phyloP scores from a whole-genome alignment of 2,113 vertebrate genomes.

The Salvelinus sp. region DNA sequence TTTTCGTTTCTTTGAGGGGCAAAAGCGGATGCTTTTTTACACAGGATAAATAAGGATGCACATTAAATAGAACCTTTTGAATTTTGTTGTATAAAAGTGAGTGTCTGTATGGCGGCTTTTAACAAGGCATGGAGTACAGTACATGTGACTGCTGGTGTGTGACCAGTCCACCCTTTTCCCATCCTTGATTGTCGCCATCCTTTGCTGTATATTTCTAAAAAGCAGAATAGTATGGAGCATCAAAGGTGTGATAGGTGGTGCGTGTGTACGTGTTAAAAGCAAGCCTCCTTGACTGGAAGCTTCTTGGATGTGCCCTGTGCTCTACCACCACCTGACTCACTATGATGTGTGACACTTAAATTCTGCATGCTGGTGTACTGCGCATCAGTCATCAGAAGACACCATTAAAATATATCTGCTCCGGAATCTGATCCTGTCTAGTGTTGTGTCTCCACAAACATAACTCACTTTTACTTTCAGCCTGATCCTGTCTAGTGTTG shows the following conservation, averaged over 20 bases:
- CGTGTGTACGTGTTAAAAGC: neutral
- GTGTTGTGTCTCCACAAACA: slow-evolving; percentile 5
- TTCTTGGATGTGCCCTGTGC: neutral
- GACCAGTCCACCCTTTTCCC: neutral
- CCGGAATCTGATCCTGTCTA: slow-evolving; percentile 33
- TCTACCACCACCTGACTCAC: slow-evolving; percentile 30
- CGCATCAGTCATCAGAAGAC: slow-evolving; percentile 20
- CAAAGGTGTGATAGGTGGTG: neutral
- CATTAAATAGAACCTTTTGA: neutral
- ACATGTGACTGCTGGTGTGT: neutral
- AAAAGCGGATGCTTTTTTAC: neutral
- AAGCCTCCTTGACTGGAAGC: neutral
- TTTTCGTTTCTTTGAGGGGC: neutral
- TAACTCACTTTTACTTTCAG: neutral
- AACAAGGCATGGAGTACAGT: too few relatives aligned
- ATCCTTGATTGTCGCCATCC: too few relatives aligned
- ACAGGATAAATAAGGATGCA: neutral
- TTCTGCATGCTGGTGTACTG: slow-evolving; percentile 17
- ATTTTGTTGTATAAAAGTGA: neutral
- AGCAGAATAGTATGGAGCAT: neutral
- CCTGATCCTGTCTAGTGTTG: too few relatives aligned
- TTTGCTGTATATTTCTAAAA: neutral
- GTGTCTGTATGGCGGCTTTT: neutral
- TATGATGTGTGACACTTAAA: slow-evolving; percentile 17
- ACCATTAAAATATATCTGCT: slow-evolving; percentile 47